Conservation (phyloP, 2,888 invertebrate genomes). For the Kryphioiulus occultus region DNA sequence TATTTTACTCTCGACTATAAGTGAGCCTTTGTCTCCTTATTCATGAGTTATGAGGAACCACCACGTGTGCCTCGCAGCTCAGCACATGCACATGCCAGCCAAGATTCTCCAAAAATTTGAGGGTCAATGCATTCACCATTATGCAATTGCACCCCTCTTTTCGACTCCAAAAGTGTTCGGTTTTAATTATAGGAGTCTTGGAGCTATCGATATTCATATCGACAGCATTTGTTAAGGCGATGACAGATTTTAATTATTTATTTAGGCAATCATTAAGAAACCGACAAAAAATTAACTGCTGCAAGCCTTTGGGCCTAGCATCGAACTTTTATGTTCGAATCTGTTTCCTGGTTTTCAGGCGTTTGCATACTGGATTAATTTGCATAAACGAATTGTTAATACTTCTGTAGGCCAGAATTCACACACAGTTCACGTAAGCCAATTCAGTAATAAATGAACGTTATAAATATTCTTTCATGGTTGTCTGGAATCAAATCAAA, state of each 20-base stretch:
- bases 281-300: not conserved
- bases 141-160: not conserved
- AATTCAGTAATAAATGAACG: no score
- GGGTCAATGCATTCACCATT: conserved; percentile 4
- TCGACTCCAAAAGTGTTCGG: not conserved
- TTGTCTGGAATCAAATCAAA: no score
- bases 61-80: not conserved
- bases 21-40: not conserved
- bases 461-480: no score
- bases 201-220: conserved; percentile 1
- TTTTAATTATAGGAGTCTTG: not conserved
- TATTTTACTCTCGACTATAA: not conserved
- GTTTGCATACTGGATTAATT: not conserved
- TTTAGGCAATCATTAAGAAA: not conserved
- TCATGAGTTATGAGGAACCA: not conserved
- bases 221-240: not conserved
- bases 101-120: not conserved
- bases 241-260: not conserved
- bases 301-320: not conserved
- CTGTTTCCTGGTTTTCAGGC: not conserved
- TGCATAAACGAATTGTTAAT: not conserved
- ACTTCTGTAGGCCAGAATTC: no score
- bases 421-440: no score
- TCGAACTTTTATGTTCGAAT: not conserved
- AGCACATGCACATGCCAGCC: not conserved